phyloP scores from a whole-genome alignment of 2,888 invertebrate species.

The Conistra vaccinii region DNA sequence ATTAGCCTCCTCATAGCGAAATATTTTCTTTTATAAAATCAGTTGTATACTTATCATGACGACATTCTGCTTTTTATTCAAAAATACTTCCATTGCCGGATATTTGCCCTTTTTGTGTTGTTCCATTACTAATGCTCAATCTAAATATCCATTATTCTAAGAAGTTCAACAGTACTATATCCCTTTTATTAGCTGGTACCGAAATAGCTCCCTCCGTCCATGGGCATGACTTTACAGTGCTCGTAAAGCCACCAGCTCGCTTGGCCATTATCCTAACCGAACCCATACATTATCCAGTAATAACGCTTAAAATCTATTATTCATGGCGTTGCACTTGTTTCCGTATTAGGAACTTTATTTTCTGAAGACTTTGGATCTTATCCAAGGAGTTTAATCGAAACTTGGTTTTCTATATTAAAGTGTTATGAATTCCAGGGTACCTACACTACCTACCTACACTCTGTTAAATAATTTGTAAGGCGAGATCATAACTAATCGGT shows the following conservation, averaged over 20 bases:
- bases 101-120: constrained; percentile 23
- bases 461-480: neutral
- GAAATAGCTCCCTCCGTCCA: constrained; percentile 65
- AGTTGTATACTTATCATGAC: neutral
- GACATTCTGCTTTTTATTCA: neutral
- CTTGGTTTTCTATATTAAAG: constrained; percentile 2
- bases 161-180: constrained; percentile 50
- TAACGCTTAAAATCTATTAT: constrained; percentile 54
- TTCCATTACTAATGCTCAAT: constrained; percentile 28
- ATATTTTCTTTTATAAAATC: neutral
- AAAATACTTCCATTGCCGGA: constrained; percentile 3
- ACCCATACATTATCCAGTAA: constrained; percentile 52
- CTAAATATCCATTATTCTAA: constrained; percentile 48
- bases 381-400: constrained; percentile 15
- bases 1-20: neutral
- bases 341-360: constrained; percentile 34
- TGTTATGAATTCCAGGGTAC: constrained; percentile 12
- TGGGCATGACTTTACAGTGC: constrained; percentile 47
- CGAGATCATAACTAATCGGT: neutral
- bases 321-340: constrained; percentile 51
- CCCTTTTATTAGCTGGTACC: constrained; percentile 56
- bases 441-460: neutral
- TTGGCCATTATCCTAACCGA: constrained; percentile 49
- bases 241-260: constrained; percentile 62
- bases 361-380: constrained; percentile 38